Base-by-base conservation (phyloP, 1,140 invertebrate species). In the Drosophila ironensis region DNA sequence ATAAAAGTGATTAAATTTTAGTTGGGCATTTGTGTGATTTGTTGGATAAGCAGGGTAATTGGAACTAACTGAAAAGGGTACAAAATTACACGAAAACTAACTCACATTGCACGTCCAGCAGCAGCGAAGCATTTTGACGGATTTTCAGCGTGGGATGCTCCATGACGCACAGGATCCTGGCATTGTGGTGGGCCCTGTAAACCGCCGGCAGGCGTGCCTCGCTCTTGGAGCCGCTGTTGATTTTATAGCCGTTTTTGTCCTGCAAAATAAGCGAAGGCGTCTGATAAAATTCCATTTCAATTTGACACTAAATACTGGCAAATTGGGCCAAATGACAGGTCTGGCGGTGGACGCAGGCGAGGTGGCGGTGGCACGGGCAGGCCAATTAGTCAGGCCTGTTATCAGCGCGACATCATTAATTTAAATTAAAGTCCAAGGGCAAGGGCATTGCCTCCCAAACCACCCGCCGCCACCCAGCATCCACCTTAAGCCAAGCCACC, bases 21-120 rank as follows among this genome's bases (percentile, higher is more conserved):
- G 12, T 9, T 6, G 16, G 17, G 2, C 35, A 3, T 20, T 47
- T 24, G 2, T 50, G 1, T 42, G n/a, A 12, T 27, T 37, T 35
- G 30, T 8, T 14, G 6, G 14, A 14, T 0, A 17, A 37, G 16
- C 7, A 9, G 4, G 30, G 30, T 33, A 2, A 33, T 12, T 12
- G 9, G 9, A 33, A 33, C 2, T 12, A 33, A 33, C 6, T 17
- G 12, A 35, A 16, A 16, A 14, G 28, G 2, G 5, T 33, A 5
- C 11, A 35, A 35, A 5, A 12, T 14, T 12, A 3, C 28, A 11
- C 11, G 4, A 7, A 30, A 17, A 16, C 2, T 0, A 76, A 94
- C 94, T 95, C 91, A 96, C 95, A 96, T 92, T 95, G 94, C 30
- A 96, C 94, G 90, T 96, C 94, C 11, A 96, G 91, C 2, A 95